Evolutionary conservation across 2,888 invertebrate genomes (phyloP).

Genomic region (Drosophila merina): DNA sequence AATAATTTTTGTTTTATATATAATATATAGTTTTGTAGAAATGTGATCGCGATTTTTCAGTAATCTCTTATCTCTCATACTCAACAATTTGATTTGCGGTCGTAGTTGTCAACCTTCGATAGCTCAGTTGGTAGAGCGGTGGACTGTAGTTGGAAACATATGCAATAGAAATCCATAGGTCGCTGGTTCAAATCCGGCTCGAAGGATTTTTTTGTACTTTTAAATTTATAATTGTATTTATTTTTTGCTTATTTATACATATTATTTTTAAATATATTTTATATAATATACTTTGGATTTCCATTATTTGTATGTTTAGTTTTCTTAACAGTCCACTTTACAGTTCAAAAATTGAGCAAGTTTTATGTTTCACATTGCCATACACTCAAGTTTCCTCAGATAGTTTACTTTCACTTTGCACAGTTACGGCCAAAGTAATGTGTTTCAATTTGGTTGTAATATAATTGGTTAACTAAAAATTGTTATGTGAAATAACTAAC

Average conservation of each 20-base stretch:
- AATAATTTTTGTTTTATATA: too few species aligned
- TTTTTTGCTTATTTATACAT: neutral
- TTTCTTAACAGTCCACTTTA: too few species aligned
- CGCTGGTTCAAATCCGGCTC: constrained; percentile 53
- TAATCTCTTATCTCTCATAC: neutral
- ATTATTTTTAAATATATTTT: neutral
- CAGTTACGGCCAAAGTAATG: neutral
- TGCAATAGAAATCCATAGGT: constrained; percentile 46
- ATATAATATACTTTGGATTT: too few species aligned
- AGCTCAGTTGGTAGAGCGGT: constrained; percentile 83
- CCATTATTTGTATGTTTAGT: too few species aligned
- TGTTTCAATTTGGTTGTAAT: too few species aligned
- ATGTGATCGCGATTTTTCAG: neutral
- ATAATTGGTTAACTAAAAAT: too few species aligned
- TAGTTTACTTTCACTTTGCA: neutral
- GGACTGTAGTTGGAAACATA: constrained; percentile 68
- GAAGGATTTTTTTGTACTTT: constrained; percentile 32
- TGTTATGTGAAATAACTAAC: too few species aligned
- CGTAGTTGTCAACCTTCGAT: constrained; percentile 70
- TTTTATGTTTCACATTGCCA: too few species aligned
- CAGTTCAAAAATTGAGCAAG: too few species aligned
- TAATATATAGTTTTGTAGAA: neutral
- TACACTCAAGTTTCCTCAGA: neutral
- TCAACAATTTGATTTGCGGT: constrained; percentile 12
- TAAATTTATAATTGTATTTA: neutral